Conservation (phyloP, 2,797 vertebrate genomes). For the Acomys russatus region DNA sequence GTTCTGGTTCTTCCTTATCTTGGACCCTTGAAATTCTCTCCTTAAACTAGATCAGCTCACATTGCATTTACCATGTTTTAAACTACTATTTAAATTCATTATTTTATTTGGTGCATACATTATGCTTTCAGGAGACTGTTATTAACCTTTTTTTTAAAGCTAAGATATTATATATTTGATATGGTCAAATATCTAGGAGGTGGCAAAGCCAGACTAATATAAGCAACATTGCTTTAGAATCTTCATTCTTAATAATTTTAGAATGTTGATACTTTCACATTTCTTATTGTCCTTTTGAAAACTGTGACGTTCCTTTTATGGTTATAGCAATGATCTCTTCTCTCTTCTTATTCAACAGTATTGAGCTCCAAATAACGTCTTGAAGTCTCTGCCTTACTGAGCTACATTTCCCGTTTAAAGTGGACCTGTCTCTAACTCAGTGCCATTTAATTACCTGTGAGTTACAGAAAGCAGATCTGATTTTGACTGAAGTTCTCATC, state of each 20-base stretch:
- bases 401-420: neutral
- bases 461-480: neutral
- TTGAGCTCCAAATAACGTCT: neutral
- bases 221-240: neutral
- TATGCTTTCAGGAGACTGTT: neutral
- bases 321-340: neutral
- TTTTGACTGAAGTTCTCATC: neutral
- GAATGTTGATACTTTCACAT: neutral
- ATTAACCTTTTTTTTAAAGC: neutral
- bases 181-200: neutral
- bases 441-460: neutral
- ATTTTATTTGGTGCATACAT: neutral
- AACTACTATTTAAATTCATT: neutral
- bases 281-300: neutral
- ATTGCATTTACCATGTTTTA: neutral
- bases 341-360: neutral
- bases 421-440: neutral
- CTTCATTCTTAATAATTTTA: neutral
- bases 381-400: neutral
- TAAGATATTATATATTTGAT: neutral
- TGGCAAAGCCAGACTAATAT: neutral
- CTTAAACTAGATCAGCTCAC: neutral
- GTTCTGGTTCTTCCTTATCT: neutral
- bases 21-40: neutral
- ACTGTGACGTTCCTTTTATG: neutral